Evolutionary conservation across 2,797 vertebrate genomes (phyloP).

Genomic region (Decapterus maruadsi): DNA sequence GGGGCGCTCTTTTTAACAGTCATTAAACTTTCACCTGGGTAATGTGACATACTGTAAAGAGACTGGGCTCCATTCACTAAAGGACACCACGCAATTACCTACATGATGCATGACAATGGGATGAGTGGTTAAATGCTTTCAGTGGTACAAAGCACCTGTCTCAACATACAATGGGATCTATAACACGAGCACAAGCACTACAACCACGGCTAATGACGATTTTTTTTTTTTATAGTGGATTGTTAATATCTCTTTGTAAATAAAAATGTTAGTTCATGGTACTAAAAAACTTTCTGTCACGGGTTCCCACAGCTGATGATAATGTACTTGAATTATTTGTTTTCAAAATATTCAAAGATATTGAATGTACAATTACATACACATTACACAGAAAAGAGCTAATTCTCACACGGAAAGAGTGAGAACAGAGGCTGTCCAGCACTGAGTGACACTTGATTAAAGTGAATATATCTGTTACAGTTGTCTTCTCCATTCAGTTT

Average conservation of each 20-base stretch:
- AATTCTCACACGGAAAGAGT: too few relatives aligned
- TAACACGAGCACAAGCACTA: background rate
- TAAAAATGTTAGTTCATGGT: background rate
- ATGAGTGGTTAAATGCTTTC: slow-evolving; percentile 3
- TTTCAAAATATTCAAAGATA: too few relatives aligned
- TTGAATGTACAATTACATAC: too few relatives aligned
- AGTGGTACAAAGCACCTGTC: background rate
- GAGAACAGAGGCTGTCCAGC: too few relatives aligned
- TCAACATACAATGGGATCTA: background rate
- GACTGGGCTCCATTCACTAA: slow-evolving; percentile 32
- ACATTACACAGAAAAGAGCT: background rate
- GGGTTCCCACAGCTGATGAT: too few relatives aligned
- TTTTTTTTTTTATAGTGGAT: background rate
- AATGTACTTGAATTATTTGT: too few relatives aligned
- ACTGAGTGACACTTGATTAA: too few relatives aligned
- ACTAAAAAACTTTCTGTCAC: background rate
- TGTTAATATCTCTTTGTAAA: background rate
- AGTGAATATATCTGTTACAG: too few relatives aligned
- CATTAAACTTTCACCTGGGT: slow-evolving; percentile 68
- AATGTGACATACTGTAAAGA: slow-evolving; percentile 57
- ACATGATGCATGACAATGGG: slow-evolving; percentile 38
- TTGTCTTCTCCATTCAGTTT: too few relatives aligned
- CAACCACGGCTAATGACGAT: background rate
- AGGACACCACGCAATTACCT: slow-evolving; percentile 38
- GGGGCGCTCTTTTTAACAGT: slow-evolving; percentile 69